These are phyloP conservation scores for Phalacrocorax carbo DNA, from an alignment of 2,113 vertebrate genomes.

Conservation along the genomic window DNA sequence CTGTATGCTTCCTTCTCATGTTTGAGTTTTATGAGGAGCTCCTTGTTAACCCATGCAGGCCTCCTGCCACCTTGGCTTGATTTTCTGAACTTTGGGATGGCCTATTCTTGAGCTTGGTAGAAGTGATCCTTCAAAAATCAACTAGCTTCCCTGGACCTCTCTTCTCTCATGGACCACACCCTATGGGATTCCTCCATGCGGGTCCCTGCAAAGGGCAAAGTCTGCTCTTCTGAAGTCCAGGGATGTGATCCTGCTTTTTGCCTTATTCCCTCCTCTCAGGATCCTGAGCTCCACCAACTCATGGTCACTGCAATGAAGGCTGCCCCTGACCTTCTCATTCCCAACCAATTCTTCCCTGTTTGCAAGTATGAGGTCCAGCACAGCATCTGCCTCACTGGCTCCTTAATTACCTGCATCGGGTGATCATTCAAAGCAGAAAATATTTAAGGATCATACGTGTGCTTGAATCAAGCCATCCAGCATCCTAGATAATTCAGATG, in stretches of 20 bases:
- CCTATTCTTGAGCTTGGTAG: not conserved
- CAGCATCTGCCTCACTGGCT: not conserved
- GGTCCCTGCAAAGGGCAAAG: not conserved
- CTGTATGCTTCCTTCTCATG: rapidly evolving
- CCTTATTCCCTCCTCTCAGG: not conserved
- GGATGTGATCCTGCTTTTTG: not conserved
- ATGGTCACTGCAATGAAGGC: not conserved
- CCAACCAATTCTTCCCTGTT: not conserved
- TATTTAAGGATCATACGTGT: not conserved
- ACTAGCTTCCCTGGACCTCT: not conserved
- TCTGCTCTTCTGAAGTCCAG: not conserved
- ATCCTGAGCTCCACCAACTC: not conserved
- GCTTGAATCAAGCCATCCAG: not conserved
- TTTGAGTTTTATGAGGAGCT: not conserved
- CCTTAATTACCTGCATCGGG: not conserved
- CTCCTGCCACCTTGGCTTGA: not conserved
- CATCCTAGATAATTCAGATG: not conserved
- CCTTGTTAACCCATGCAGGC: not conserved
- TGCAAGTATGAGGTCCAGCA: not conserved
- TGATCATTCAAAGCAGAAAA: not conserved
- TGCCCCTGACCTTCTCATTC: not conserved
- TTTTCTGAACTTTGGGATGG: not conserved
- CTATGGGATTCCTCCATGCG: not conserved
- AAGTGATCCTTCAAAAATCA: not conserved
- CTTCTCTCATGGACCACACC: not conserved